Evolutionary conservation across 2,888 invertebrate genomes (phyloP).

Genomic region (Cremastobaeus sp.): DNA sequence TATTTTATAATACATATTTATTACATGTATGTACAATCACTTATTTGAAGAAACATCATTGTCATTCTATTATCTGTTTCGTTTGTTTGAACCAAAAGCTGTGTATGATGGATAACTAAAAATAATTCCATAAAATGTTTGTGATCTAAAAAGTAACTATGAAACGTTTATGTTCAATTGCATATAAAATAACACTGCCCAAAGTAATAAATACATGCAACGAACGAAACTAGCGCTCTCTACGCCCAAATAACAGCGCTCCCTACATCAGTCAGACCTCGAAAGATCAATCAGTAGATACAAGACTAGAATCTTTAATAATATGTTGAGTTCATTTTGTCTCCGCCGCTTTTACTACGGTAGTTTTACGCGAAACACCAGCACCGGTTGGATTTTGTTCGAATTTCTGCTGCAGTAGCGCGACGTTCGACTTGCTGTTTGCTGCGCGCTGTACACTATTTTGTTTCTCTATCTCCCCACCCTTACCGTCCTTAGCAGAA

Average conservation of each 20-base stretch:
- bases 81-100: conserved; percentile 22
- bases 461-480: conserved; percentile 60
- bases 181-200: conserved; percentile 1
- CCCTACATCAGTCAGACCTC: conserved; percentile 29
- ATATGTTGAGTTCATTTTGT: conserved; percentile 28
- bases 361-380: conserved; percentile 59
- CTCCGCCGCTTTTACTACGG: conserved; percentile 64
- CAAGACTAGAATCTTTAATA: conserved; percentile 33
- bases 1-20: conserved; percentile 47
- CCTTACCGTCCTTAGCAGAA: conserved; percentile 61
- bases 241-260: background rate
- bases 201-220: conserved; percentile 22
- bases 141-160: conserved; percentile 4
- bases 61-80: conserved; percentile 1
- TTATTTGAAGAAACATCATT: conserved; percentile 11
- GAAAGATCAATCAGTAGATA: conserved; percentile 12
- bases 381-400: conserved; percentile 79
- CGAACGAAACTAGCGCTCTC: conserved; percentile 4
- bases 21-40: conserved; percentile 34
- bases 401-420: conserved; percentile 88
- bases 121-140: no score
- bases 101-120: no score
- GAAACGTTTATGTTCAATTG: conserved; percentile 2
- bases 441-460: conserved; percentile 76
- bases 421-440: conserved; percentile 84